Evolutionary conservation across 2,888 invertebrate species (phyloP), one percentile per base, ranked within the genome.

Genomic region (Schizaphis graminum): DNA sequence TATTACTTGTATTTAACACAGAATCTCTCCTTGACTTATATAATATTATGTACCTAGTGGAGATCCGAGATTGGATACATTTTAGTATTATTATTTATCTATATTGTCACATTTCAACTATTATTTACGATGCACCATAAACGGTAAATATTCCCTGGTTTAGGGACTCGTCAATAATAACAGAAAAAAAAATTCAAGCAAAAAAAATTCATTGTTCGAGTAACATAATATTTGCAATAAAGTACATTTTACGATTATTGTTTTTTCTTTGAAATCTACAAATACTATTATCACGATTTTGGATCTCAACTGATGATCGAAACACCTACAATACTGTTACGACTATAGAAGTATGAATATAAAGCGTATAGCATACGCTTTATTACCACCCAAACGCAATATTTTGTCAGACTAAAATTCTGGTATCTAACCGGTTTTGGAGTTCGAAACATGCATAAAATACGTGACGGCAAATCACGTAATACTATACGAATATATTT

Each of bases 201-300:
- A 56, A 56, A 88, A 88, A 88, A 11, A 35, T 88, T 41, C 56
- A 56, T 88, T 88, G 88, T 88, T 88, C 11, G 56, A 24, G 53
- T 47, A 47, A 49, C 44, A 47, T 47, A 28, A 77, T 77, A 77
- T 77, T 44, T 41, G 13, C 77, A 35, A 35, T 47, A 86, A 53
- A 56, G 88, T 3, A 24, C 24, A 56, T 56, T 88, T 88, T 88
- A 88, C 24, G 88, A 56, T 88, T 88, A 86, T 86, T 49, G 86
- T 28, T 86, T 86, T 44, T 44, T 44, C 44, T 28, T 44, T 26
- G 44, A 85, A 85, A 85, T 28, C 5, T 85, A 44, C 44, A 13
- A 85, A 88, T 53, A 53, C 53, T 24, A 53, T 21, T 35, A 88
- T 88, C 88, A 24, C 35, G 8, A 35, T 53, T 88, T 35, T 41